A percentile compares a stretch with the other conserved stretches of the same genome.
These are phyloP conservation scores for Neocloeon triangulifer DNA, from an alignment of 1,140 invertebrate species.

Conservation along the genomic window DNA sequence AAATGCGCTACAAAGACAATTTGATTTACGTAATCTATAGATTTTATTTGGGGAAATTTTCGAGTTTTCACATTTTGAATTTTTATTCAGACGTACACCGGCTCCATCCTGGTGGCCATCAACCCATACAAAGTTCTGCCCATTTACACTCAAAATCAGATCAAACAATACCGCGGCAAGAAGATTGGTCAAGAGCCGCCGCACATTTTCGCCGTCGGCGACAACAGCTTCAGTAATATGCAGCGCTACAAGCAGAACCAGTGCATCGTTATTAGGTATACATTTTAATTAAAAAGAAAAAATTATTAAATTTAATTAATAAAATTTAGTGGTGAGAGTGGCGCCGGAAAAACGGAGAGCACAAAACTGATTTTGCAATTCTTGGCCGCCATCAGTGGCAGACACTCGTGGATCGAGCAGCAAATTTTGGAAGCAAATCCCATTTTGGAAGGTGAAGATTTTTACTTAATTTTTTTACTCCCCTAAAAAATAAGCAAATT, in stretches of 20 bases:
- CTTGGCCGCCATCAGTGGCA: constrained; percentile 70
- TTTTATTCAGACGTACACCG: constrained; percentile 63
- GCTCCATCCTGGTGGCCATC: constrained; percentile 77
- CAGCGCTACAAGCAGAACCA: constrained; percentile 53
- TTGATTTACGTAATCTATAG: constrained; percentile 61
- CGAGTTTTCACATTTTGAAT: constrained; percentile 4
- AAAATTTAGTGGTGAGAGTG: constrained; percentile 56
- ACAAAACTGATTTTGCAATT: constrained; percentile 84
- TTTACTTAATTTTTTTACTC: background rate
- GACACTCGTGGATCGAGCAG: constrained; percentile 87
- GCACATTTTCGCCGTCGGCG: constrained; percentile 84
- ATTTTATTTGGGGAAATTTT: background rate
- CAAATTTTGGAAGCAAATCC: constrained; percentile 87
- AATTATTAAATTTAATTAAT: background rate
- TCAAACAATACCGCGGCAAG: constrained; percentile 54
- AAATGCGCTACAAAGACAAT: constrained; percentile 69
- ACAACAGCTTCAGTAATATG: constrained; percentile 67
- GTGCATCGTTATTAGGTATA: constrained; percentile 71
- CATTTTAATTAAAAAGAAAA: background rate
- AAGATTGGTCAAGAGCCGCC: constrained; percentile 71
- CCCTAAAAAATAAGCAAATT: constrained; percentile 7
- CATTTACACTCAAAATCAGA: constrained; percentile 74
- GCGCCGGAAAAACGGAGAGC: constrained; percentile 84
- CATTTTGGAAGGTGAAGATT: constrained; percentile 61
- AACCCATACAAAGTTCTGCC: constrained; percentile 84